A percentile compares a stretch with the other conserved stretches of the same genome.
These are phyloP conservation scores for Poeciliopsis paucimaculata DNA, from an alignment of 2,797 vertebrate genomes.

Conservation along the genomic window DNA sequence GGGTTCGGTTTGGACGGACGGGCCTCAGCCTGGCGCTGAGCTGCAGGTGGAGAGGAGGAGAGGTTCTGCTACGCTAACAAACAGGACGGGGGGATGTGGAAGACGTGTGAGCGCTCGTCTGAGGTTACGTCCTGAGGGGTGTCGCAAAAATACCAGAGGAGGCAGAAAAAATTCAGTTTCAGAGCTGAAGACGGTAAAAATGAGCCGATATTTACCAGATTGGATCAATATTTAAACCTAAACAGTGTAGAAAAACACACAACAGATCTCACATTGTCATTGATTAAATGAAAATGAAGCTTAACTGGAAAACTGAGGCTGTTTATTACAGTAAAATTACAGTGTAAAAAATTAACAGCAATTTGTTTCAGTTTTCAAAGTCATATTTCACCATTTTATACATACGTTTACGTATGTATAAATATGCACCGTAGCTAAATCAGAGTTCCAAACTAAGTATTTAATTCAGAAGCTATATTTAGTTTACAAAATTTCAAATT, in stretches of 20 bases:
- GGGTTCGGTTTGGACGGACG: slow-evolving; percentile 40
- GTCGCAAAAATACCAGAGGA: slow-evolving; percentile 27
- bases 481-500: no score
- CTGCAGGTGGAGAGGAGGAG: slow-evolving; percentile 15
- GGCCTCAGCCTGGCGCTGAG: slow-evolving; percentile 50
- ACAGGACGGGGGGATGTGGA: slow-evolving; percentile 62
- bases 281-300: not conserved
- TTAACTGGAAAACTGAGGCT: not conserved
- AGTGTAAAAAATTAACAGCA: no score
- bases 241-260: not conserved
- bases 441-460: no score
- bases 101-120: slow-evolving; percentile 66
- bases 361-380: no score
- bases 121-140: slow-evolving; percentile 32
- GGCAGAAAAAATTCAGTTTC: slow-evolving; percentile 5
- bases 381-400: no score
- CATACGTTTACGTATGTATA: no score
- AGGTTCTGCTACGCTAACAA: slow-evolving; percentile 52
- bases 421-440: no score
- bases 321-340: no score
- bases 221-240: not conserved
- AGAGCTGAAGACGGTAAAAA: not conserved
- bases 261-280: not conserved
- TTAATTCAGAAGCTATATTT: no score
- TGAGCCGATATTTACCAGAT: not conserved